Conservation (phyloP, 2,113 vertebrate genomes). For the Otocyon megalotis region DNA sequence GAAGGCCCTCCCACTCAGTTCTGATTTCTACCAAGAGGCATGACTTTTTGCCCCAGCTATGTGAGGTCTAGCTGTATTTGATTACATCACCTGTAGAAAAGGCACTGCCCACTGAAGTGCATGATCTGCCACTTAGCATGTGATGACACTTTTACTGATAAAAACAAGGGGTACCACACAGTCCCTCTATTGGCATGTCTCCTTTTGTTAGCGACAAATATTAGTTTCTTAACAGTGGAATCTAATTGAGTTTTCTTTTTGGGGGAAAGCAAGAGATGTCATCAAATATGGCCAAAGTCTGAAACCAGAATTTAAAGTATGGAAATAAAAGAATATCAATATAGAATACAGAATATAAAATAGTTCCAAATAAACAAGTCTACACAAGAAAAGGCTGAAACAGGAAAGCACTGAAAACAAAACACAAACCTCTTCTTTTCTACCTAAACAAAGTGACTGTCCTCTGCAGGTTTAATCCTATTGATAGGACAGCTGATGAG, state of each 20-base stretch:
- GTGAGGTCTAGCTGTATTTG: not conserved
- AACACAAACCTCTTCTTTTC: not conserved
- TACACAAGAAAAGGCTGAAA: not conserved
- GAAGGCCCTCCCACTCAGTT: not conserved
- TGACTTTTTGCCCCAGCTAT: not conserved
- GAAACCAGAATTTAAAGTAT: constrained; percentile 10
- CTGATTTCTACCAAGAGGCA: not conserved
- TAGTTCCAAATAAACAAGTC: not conserved
- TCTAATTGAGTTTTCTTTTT: not conserved
- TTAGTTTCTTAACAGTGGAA: not conserved
- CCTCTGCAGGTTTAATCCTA: not conserved
- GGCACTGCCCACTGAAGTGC: not conserved
- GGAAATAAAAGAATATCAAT: not conserved
- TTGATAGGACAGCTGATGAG: not conserved
- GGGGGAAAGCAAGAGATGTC: not conserved
- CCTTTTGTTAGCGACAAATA: not conserved
- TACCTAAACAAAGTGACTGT: not conserved
- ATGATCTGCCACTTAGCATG: not conserved
- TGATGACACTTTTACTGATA: not conserved
- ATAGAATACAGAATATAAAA: not conserved
- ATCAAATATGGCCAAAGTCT: not conserved
- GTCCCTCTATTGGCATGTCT: not conserved
- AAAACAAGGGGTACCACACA: not conserved
- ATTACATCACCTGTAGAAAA: not conserved
- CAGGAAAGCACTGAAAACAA: not conserved